Conservation (phyloP, 2,797 vertebrate genomes). For the Coluber constrictor region DNA sequence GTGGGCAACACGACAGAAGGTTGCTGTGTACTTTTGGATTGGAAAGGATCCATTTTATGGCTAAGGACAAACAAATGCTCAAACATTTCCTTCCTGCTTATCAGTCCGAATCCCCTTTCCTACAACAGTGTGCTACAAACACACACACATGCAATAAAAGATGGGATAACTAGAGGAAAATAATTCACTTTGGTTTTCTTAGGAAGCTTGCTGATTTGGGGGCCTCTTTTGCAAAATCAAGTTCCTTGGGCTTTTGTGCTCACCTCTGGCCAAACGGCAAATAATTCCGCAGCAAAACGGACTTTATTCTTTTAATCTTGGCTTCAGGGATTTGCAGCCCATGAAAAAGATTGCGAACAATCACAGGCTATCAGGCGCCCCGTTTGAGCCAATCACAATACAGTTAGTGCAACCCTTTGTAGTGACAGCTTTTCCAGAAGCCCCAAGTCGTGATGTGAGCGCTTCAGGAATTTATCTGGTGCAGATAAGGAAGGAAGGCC, state of each 20-base stretch:
- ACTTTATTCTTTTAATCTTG: not conserved
- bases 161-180: not conserved
- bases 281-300: not conserved
- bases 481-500: not conserved
- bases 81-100: not conserved
- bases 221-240: not conserved
- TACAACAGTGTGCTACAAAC: not conserved
- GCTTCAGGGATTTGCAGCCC: not conserved
- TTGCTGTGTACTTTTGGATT: not conserved
- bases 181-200: not conserved
- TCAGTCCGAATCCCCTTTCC: not conserved
- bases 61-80: not conserved
- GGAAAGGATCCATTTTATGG: not conserved
- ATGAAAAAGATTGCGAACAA: not conserved
- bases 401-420: not conserved
- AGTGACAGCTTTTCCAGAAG: not conserved
- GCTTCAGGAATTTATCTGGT: not conserved
- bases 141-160: too few species aligned
- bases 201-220: too few species aligned
- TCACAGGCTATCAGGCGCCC: not conserved
- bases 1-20: not conserved
- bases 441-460: not conserved
- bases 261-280: too few species aligned
- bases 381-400: not conserved
- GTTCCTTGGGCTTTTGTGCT: not conserved